These are phyloP conservation scores for Eulemur mongoz DNA, from an alignment of 2,797 vertebrate genomes.

Conservation along the genomic window DNA sequence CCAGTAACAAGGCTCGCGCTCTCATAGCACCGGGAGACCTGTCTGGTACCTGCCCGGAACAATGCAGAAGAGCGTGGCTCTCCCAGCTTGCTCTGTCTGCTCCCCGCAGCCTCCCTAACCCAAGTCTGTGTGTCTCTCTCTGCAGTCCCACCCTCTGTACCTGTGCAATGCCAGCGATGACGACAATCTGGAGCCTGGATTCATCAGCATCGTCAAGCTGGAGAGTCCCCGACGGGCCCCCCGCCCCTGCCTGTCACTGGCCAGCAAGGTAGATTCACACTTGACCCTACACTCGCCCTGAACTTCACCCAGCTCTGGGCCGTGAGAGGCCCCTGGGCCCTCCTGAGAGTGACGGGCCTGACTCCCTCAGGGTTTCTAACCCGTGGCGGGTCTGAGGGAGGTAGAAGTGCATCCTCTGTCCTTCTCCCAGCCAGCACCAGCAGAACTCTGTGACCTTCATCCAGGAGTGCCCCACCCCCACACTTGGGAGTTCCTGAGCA, in stretches of 20 bases:
- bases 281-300: background rate
- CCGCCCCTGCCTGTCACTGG: slow-evolving; percentile 92
- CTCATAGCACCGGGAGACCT: background rate
- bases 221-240: slow-evolving; percentile 91
- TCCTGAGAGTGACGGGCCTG: background rate
- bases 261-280: slow-evolving; percentile 90
- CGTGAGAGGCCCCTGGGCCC: background rate
- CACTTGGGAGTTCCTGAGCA: background rate
- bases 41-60: background rate
- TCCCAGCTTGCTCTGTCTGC: background rate
- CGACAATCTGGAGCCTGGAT: slow-evolving; percentile 92
- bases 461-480: background rate
- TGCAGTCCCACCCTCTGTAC: slow-evolving; percentile 96
- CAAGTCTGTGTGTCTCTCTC: slow-evolving; percentile 62
- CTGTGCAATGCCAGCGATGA: slow-evolving; percentile 99
- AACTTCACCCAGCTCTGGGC: background rate
- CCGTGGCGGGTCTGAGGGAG: background rate
- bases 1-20: background rate
- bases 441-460: background rate
- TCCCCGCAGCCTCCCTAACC: slow-evolving; percentile 60
- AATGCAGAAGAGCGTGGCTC: background rate
- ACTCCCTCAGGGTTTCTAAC: background rate
- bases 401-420: background rate
- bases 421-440: background rate
- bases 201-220: slow-evolving; percentile 98